Percentiles rank a stretch among this genome's conserved stretches.
These are phyloP conservation scores for Haliclona indistincta DNA, from an alignment of 37 sponge, comb jelly and placozoan genomes.

Conservation along the genomic window DNA sequence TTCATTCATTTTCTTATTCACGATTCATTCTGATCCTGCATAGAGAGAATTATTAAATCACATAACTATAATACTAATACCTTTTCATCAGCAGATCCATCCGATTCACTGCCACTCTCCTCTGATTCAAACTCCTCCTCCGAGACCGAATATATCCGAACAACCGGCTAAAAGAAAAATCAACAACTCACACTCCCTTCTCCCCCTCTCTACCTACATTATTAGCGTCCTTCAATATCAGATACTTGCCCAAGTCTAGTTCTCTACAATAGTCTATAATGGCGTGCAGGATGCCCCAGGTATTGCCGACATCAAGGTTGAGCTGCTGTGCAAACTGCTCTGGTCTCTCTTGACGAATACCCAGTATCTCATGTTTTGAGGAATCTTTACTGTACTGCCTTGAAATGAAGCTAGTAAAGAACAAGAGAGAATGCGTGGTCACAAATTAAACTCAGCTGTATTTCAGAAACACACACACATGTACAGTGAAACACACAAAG, in stretches of 20 bases:
- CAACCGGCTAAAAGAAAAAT: constrained; percentile 39
- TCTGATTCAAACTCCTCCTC: constrained; percentile 47
- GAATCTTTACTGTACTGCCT: constrained; percentile 67
- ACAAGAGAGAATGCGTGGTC: too few species aligned
- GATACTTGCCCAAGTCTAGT: constrained; percentile 70
- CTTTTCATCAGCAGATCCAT: constrained; percentile 19
- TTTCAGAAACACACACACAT: too few species aligned
- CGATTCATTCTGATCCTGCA: too few species aligned
- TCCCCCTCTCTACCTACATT: constrained; percentile 48
- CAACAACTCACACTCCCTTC: neutral
- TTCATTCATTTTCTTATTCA: too few species aligned
- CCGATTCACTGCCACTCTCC: constrained; percentile 10
- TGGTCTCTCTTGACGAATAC: constrained; percentile 90
- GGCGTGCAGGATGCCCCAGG: constrained; percentile 94
- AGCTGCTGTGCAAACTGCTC: constrained; percentile 91
- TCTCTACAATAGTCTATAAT: constrained; percentile 78
- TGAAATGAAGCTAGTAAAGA: too few species aligned
- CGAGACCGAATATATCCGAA: constrained; percentile 65
- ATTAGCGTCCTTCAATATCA: constrained; percentile 92
- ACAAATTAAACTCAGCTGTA: too few species aligned
- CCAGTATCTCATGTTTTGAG: constrained; percentile 83
- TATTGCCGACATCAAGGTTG: constrained; percentile 87
- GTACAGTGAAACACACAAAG: too few species aligned
- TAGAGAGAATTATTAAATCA: too few species aligned
- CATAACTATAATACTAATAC: too few species aligned